Evolutionary conservation across 2,113 vertebrate genomes (phyloP).

Genomic region (Pangasianodon gigas): DNA sequence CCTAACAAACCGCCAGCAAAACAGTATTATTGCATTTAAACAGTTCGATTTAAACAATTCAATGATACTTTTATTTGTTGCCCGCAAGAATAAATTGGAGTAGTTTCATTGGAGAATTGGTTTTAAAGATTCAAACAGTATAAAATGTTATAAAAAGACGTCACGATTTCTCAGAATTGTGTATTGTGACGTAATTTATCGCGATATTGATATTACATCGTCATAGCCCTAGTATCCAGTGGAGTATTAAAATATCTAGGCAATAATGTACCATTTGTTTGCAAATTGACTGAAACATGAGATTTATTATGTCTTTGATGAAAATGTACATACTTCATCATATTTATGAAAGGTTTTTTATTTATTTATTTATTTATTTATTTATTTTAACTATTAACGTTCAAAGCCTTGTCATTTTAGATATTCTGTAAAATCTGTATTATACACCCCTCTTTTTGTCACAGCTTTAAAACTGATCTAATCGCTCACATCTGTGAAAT

Average conservation of each 20-base stretch:
- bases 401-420: neutral
- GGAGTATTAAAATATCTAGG: neutral
- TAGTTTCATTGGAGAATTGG: neutral
- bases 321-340: neutral
- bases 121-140: neutral
- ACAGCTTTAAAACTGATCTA: neutral
- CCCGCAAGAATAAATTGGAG: neutral
- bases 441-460: neutral
- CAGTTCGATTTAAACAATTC: neutral
- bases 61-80: neutral
- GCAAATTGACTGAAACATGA: neutral
- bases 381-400: neutral
- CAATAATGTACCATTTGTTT: neutral
- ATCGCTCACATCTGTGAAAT: conserved; percentile 45
- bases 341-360: neutral
- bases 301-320: neutral
- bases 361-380: too few relatives aligned
- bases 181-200: neutral
- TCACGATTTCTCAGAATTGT: too few relatives aligned
- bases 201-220: neutral
- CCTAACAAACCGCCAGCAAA: neutral
- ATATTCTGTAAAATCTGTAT: neutral
- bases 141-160: neutral
- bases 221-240: neutral
- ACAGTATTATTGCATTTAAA: neutral